Evolutionary conservation across 1,140 invertebrate species (phyloP), one percentile per base, ranked within the genome.

Genomic region (Choristoneura fumiferana): DNA sequence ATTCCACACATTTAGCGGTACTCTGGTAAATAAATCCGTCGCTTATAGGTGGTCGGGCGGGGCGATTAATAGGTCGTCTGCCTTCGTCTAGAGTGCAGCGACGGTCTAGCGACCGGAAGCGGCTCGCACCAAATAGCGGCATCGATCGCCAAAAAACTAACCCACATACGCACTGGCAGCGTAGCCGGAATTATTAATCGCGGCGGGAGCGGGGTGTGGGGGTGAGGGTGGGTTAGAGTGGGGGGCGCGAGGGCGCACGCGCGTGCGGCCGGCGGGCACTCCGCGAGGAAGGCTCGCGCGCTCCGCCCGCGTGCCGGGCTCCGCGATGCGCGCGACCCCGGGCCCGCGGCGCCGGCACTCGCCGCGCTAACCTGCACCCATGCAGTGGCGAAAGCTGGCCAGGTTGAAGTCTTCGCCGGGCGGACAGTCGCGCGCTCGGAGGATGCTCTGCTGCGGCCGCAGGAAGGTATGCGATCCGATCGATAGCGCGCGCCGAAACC

Each of bases 381-480:
- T 94, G 93, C 93, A 94, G 93, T 94, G 93, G 93, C 91, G 92
- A 90, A 94, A 93, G 91, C 91, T 94, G 87, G 91, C 92, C 89
- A 92, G 93, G 90, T 92, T 93, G 90, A 94, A 93, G 91, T 92
- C 92, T 92, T 91, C 91, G 84, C 82, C 86, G 82, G 87, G 84
- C 81, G 92, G 92, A 91, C 92, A 92, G 90, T 93, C 93, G 91
- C 93, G 93, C 91, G 92, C 92, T 91, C 92, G 92, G 92, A 93
- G 91, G 92, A 95, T 95, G 94, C 94, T 95, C 91, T 95, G 94
- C 92, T 95, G 94, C 93, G 94, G 94, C 91, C 93, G 94, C 90
- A 94, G 94, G 92, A 95, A 95, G 94, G 94, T 95, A 88, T 74
- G 80, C 75, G 71, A 76, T 72, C 57, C 79, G 82, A 85, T 85